Base-by-base conservation (phyloP, 2,797 vertebrate genomes). In the Petrocephalus sullivani region DNA sequence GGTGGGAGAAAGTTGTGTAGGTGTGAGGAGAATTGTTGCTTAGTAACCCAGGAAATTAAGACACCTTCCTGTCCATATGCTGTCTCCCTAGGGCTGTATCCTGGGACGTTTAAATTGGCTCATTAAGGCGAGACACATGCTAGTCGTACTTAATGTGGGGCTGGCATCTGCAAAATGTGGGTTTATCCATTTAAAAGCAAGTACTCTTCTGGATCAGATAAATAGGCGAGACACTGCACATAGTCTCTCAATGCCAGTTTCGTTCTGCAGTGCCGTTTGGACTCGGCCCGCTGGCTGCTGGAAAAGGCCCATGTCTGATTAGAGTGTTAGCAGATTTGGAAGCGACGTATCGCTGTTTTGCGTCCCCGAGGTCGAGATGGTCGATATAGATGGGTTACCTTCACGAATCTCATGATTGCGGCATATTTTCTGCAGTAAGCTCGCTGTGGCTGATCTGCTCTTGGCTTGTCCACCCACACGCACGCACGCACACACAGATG, bases 11-110 rank as follows among this genome's bases (percentile, higher is more conserved):
- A 33, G 49, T 84, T 83, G 93, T 94, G 93, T 94, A 93, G 94
- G 94, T 91, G 93, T 90, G 90, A 88, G 92, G 91, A 91, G 71
- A 57, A 91, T 91, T 89, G 94, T 95, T 95, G 94, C 94, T 88
- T 91, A 88, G 95, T 92, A 95, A 95, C 94, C 85, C 89, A 90
- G 49, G 81, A 41, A 87, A 85, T 51, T 86, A 82, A 89, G 64
- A 67, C 87, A 78, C n/a, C n/a, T 19, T 33, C 53, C 23, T 71
- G 23, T 56, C 60, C 49, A 75, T 71, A 84, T 41, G 23, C 33
- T 86, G 10, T 71, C 78, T 82, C n/a, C 3, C 61, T 1, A 14
- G 3, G 1, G 6, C 85, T 58, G 49, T 8, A 78, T 21, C 67
- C 53, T 54, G 19, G 67, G 61, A 75, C 0, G 4, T 37, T 85